phyloP scores from a whole-genome alignment of 2,113 vertebrate genomes.

The Oreocharis arfaki region DNA sequence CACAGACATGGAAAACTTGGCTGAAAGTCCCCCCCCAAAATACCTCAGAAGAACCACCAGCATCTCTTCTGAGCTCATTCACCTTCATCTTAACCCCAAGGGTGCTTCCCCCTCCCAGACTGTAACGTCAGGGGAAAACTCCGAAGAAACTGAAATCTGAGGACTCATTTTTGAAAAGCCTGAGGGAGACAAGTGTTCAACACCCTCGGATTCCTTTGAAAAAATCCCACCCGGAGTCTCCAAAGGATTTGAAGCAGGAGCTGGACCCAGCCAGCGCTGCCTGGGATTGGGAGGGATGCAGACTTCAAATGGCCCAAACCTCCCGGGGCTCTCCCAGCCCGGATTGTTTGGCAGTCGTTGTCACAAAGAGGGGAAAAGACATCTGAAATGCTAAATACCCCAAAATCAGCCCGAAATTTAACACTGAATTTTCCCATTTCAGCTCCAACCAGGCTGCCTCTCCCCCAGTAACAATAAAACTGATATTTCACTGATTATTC shows the following conservation, averaged over 20 bases:
- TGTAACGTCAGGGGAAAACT: background rate
- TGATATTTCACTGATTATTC: background rate
- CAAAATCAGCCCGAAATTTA: background rate
- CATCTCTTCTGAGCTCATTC: background rate
- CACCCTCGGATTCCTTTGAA: background rate
- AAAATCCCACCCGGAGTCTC: background rate
- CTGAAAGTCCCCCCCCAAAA: background rate
- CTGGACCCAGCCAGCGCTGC: background rate
- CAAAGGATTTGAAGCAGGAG: background rate
- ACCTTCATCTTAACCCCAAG: background rate
- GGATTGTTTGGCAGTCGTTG: background rate
- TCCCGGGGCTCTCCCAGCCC: background rate
- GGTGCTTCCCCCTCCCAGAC: background rate
- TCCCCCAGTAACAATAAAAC: no score
- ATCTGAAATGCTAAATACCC: background rate
- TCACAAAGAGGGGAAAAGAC: background rate
- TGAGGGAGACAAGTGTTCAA: background rate
- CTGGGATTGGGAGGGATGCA: background rate
- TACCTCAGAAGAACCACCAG: background rate
- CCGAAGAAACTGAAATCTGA: background rate
- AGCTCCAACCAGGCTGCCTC: background rate
- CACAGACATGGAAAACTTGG: background rate
- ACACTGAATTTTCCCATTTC: background rate
- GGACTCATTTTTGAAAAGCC: background rate
- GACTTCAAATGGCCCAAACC: background rate